Evolutionary conservation across 2,113 vertebrate genomes (phyloP).

Genomic region (Bubalus kerabau): DNA sequence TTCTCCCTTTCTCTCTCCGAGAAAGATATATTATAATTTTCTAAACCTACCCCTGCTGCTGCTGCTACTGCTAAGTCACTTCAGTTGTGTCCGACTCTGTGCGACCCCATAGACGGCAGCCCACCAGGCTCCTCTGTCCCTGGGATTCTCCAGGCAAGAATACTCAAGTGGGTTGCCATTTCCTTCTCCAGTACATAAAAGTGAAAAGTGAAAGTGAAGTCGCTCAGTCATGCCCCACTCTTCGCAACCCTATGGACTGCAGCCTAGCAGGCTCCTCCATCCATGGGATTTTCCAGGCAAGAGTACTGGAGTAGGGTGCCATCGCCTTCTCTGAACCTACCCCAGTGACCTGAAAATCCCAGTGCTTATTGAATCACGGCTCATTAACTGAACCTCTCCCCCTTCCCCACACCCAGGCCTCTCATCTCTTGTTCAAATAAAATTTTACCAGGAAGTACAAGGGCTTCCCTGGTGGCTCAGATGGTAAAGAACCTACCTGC

Average conservation of each 20-base stretch:
- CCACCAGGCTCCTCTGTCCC: no score
- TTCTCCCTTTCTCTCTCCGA: not conserved
- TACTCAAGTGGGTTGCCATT: no score
- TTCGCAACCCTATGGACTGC: no score
- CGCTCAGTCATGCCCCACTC: rapidly evolving
- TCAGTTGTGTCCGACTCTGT: no score
- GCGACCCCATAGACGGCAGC: no score
- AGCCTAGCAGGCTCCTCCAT: no score
- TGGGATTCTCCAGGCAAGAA: no score
- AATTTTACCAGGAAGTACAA: not conserved
- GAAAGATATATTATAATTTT: not conserved
- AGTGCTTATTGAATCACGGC: not conserved
- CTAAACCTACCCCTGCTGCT: not conserved
- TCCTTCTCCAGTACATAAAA: no score
- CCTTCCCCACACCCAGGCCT: not conserved
- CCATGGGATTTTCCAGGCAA: no score
- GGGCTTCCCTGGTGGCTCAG: not conserved
- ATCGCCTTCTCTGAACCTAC: not conserved
- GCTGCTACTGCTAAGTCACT: no score
- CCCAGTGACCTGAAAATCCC: not conserved
- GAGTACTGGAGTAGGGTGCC: no score
- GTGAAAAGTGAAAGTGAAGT: no score
- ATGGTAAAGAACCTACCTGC: not conserved
- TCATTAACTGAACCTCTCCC: not conserved
- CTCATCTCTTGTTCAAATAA: not conserved